Base-by-base conservation (phyloP, 2,888 invertebrate genomes). In the Cabera pusaria region DNA sequence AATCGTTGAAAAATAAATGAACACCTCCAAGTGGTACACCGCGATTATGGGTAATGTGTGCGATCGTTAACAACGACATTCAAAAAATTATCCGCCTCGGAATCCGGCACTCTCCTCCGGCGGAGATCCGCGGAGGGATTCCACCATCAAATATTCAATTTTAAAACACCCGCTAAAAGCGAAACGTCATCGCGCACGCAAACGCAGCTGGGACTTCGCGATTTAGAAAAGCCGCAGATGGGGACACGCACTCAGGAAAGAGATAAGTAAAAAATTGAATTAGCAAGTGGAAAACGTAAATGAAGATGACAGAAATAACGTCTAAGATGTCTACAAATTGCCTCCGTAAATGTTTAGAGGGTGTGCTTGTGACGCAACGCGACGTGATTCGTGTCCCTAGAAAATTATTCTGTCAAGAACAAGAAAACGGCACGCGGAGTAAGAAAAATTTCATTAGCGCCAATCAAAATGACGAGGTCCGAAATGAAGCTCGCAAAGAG, bases 391-490 rank as follows among this genome's bases (percentile, higher is more conserved):
- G 68, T 72, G 71, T 68, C 63, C 72, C 73, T 61, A 69, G 73
- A 69, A 86, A 85, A 88, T 88, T 77, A 81, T 72, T 62, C 85
- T 87, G 88, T 87, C 87, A 87, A 72, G 79, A 82, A 83, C 88
- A 87, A 83, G 85, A 79, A 86, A 82, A 81, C 63, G 72, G 75
- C 72, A 72, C 71, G 65, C 67, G 65, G 76, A 84, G 81, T 81
- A 84, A 70, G 86, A 88, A 86, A 84, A 87, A 88, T 88, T 88
- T 88, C 86, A 88, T 88, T 88, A 88, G 86, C 88, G 86, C 85
- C 88, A 88, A 88, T 88, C 88, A 88, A 86, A 87, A 82, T 87
- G 88, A 87, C 87, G 87, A 88, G 85, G 84, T 86, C 81, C 72
- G 84, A 87, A 86, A 86, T 85, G 88, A 86, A 88, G 82, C 81